These are phyloP conservation scores for Eucera pruinosa DNA, from an alignment of 2,888 invertebrate genomes.

Conservation along the genomic window DNA sequence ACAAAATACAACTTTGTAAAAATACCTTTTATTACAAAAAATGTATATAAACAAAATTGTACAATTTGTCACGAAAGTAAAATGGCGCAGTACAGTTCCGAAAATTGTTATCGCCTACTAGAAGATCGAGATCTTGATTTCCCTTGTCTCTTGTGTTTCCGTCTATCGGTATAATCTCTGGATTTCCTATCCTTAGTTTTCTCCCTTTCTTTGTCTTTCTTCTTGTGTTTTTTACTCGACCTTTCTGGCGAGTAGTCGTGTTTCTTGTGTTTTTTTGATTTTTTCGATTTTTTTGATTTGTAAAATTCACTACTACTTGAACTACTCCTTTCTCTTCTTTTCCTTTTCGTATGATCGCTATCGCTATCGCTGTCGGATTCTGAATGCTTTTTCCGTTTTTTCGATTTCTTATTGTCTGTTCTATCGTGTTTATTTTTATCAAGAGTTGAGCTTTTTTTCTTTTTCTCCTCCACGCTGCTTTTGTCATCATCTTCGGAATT, in stretches of 20 bases:
- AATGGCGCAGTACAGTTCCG: slow-evolving; percentile 30
- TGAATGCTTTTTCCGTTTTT: slow-evolving; percentile 53
- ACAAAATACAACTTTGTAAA: no score
- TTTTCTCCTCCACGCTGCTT: slow-evolving; percentile 54
- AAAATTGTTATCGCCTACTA: slow-evolving; percentile 54
- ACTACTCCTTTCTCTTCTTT: slow-evolving; percentile 67
- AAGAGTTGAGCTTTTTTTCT: slow-evolving; percentile 32
- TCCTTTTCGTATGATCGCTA: slow-evolving; percentile 64
- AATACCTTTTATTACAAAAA: slow-evolving; percentile 76
- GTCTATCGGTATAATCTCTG: slow-evolving; percentile 84
- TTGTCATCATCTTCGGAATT: slow-evolving; percentile 75
- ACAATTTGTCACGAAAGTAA: slow-evolving; percentile 56
- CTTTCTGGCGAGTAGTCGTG: slow-evolving; percentile 83
- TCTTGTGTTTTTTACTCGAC: slow-evolving; percentile 85
- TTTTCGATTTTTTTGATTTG: slow-evolving; percentile 79
- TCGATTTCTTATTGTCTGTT: slow-evolving; percentile 76
- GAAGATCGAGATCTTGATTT: slow-evolving; percentile 70
- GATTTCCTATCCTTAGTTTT: slow-evolving; percentile 85
- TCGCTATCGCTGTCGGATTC: slow-evolving; percentile 57
- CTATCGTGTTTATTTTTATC: slow-evolving; percentile 54
- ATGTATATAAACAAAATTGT: slow-evolving; percentile 60
- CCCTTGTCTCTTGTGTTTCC: slow-evolving; percentile 82
- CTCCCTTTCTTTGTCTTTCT: slow-evolving; percentile 87
- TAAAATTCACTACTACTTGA: slow-evolving; percentile 69
- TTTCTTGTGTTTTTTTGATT: slow-evolving; percentile 81